Conservation (phyloP, 2,888 invertebrate genomes). For the Bruchidius siliquastri region DNA sequence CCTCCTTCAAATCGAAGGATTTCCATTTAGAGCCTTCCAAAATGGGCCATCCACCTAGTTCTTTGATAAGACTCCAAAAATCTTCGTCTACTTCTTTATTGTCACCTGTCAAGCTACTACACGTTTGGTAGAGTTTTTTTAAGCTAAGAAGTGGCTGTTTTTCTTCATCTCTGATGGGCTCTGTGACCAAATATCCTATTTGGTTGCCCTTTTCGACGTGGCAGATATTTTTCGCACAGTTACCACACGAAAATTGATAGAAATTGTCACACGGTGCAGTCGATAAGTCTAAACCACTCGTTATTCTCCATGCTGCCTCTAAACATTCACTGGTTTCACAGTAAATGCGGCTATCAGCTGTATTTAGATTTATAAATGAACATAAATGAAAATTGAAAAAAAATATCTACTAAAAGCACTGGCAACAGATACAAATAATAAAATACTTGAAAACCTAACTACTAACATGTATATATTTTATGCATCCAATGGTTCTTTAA, state of each 20-base stretch:
- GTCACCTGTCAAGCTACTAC: constrained; percentile 17
- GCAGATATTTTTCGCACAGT: constrained; percentile 44
- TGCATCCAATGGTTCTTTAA: no score
- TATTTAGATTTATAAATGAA: neutral
- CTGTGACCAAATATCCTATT: constrained; percentile 13
- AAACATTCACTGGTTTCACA: constrained; percentile 63
- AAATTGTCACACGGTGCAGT: constrained; percentile 75
- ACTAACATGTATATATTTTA: no score
- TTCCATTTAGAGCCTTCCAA: constrained; percentile 8
- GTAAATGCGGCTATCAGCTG: neutral
- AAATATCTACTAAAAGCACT: no score
- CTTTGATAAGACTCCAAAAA: constrained; percentile 6
- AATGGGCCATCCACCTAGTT: constrained; percentile 17
- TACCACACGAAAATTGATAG: constrained; percentile 70
- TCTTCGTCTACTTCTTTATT: constrained; percentile 16
- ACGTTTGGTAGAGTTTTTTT: constrained; percentile 17
- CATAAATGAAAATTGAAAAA: no score
- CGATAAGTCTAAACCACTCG: constrained; percentile 60
- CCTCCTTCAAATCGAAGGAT: constrained; percentile 1
- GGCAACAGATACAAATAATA: no score
- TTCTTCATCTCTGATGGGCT: constrained; percentile 7
- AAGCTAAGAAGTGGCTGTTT: constrained; percentile 2
- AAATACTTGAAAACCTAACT: no score
- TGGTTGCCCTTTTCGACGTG: neutral
- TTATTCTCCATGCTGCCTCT: constrained; percentile 64